Percentiles rank a stretch among this genome's conserved stretches.
phyloP scores from a whole-genome alignment of 1,140 invertebrate species.

The Meloidogyne exigua region DNA sequence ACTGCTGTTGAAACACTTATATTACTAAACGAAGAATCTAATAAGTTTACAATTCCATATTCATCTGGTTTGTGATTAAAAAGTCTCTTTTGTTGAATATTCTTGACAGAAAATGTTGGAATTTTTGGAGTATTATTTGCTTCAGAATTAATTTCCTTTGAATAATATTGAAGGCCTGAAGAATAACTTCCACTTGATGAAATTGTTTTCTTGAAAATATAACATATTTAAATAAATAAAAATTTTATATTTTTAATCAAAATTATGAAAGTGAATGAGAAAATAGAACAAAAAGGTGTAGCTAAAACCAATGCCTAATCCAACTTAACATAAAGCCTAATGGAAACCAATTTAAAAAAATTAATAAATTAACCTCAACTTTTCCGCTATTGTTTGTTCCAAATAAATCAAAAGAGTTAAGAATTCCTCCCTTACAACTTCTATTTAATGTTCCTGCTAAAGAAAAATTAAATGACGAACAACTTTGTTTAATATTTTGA shows the following conservation, averaged over 20 bases:
- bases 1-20: not conserved
- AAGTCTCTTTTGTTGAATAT: not conserved
- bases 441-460: not conserved
- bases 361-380: too few relatives aligned
- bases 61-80: not conserved
- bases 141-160: not conserved
- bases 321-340: too few relatives aligned
- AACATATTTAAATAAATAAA: not conserved
- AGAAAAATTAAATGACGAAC: not conserved
- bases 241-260: too few relatives aligned
- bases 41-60: not conserved
- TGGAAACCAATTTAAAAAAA: too few relatives aligned
- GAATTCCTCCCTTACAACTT: not conserved
- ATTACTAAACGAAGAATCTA: not conserved
- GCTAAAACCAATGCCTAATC: too few relatives aligned
- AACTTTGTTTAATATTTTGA: too few relatives aligned
- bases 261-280: too few relatives aligned
- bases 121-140: not conserved
- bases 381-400: not conserved
- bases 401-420: not conserved
- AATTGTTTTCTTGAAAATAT: not conserved
- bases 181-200: not conserved
- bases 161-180: not conserved
- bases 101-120: not conserved
- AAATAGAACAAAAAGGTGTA: too few relatives aligned